Conservation (phyloP, 2,113 vertebrate species). For the Sinocyclocheilus maitianheensis region DNA sequence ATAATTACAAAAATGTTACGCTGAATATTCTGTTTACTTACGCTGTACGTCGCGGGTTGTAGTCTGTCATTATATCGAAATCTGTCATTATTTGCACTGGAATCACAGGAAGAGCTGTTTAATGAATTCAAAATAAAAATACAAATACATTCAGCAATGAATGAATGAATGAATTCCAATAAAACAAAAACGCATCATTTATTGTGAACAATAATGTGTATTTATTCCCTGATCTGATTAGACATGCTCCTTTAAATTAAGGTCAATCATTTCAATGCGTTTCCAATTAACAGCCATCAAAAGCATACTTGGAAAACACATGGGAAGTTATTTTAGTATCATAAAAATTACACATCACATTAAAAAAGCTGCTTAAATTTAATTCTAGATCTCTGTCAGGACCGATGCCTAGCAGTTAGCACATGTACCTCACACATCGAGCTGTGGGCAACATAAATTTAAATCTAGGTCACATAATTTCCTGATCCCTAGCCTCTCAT, state of each 20-base stretch:
- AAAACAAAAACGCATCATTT: neutral
- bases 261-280: neutral
- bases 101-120: neutral
- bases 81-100: neutral
- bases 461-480: constrained; percentile 6
- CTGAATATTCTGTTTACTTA: no score
- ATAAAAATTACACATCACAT: neutral
- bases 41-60: no score
- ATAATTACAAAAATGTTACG: no score
- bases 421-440: neutral
- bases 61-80: no score
- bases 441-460: neutral
- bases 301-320: neutral
- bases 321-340: neutral
- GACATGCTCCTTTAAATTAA: neutral
- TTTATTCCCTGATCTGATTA: neutral
- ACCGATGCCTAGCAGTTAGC: neutral
- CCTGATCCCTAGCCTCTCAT: neutral
- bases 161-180: neutral
- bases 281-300: neutral
- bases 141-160: neutral
- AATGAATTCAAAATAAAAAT: neutral
- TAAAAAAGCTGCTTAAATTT: neutral
- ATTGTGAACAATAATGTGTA: neutral
- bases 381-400: neutral